A percentile compares a stretch with the other conserved stretches of the same genome.
Evolutionary conservation across 2,888 invertebrate genomes (phyloP).

Genomic region (Ditylenchus weischeri): DNA sequence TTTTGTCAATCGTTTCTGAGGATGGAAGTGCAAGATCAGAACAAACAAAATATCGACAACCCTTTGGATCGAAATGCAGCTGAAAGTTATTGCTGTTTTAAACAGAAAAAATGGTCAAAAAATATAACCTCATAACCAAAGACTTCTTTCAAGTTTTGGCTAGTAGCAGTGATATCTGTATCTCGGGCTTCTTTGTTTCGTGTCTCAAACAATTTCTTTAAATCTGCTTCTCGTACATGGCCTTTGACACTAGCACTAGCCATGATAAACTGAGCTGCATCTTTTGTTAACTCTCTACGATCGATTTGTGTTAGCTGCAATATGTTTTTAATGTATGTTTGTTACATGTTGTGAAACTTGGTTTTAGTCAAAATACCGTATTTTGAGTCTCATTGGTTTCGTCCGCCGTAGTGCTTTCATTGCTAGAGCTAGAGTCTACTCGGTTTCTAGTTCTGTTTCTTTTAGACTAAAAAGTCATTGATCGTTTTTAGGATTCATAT

Average conservation of each 20-base stretch:
- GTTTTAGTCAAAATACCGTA: no score
- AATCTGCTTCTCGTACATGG: conserved; percentile 1
- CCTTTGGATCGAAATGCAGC: conserved; percentile 1
- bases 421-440: no score
- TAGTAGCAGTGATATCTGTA: background rate
- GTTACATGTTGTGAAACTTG: no score
- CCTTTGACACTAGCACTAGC: background rate
- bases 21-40: background rate
- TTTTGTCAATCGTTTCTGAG: no score
- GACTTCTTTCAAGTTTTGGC: background rate
- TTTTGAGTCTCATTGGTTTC: no score
- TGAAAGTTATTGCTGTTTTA: no score
- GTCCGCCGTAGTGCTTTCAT: no score
- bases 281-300: background rate
- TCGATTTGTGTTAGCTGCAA: background rate
- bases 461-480: no score
- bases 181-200: background rate
- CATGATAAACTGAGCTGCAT: conserved; percentile 3
- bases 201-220: background rate
- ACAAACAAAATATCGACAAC: background rate
- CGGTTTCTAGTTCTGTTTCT: no score
- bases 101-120: no score
- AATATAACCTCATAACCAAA: conserved; percentile 9
- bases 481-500: no score
- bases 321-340: background rate